Percentiles rank a stretch among this genome's conserved stretches.
phyloP scores from a whole-genome alignment of 2,888 invertebrate species.

The Monopis laevigella region DNA sequence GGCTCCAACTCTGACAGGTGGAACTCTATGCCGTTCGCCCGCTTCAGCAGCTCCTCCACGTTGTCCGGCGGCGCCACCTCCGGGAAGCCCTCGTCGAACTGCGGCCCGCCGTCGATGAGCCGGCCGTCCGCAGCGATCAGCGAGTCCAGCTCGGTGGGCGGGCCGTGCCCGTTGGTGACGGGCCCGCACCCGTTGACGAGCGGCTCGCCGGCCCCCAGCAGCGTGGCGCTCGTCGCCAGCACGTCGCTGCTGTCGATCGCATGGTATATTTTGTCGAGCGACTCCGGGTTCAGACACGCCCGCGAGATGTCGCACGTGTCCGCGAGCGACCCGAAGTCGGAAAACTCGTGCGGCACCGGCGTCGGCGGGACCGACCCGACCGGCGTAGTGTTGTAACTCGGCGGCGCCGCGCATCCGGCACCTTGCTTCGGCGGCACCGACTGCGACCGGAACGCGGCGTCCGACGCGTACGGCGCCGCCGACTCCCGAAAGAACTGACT shows the following conservation, averaged over 20 bases:
- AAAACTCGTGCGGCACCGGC: constrained; percentile 76
- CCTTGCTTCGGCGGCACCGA: constrained; percentile 80
- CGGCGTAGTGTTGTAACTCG: constrained; percentile 62
- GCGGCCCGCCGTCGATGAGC: constrained; percentile 36
- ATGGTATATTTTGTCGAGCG: constrained; percentile 72
- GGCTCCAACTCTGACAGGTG: constrained; percentile 45
- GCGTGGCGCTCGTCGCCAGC: constrained; percentile 36
- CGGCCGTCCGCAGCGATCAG: constrained; percentile 39
- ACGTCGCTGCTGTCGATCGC: constrained; percentile 66
- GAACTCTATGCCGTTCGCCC: constrained; percentile 54
- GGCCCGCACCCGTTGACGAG: constrained; percentile 50
- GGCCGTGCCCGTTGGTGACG: constrained; percentile 39
- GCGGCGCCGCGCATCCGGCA: constrained; percentile 42
- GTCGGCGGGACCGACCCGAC: constrained; percentile 74
- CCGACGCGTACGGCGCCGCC: constrained; percentile 44
- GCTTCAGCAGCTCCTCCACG: constrained; percentile 53
- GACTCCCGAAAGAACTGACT: constrained; percentile 70
- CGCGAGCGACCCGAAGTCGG: constrained; percentile 72
- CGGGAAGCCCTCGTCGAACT: constrained; percentile 41
- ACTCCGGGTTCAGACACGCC: constrained; percentile 66
- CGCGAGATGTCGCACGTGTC: constrained; percentile 64
- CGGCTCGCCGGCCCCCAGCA: constrained; percentile 38
- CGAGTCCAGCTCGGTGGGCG: constrained; percentile 43
- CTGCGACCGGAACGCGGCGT: constrained; percentile 72
- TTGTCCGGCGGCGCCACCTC: constrained; percentile 36